Conservation (phyloP, 1,140 invertebrate species). For the Polypedilum pembai region DNA sequence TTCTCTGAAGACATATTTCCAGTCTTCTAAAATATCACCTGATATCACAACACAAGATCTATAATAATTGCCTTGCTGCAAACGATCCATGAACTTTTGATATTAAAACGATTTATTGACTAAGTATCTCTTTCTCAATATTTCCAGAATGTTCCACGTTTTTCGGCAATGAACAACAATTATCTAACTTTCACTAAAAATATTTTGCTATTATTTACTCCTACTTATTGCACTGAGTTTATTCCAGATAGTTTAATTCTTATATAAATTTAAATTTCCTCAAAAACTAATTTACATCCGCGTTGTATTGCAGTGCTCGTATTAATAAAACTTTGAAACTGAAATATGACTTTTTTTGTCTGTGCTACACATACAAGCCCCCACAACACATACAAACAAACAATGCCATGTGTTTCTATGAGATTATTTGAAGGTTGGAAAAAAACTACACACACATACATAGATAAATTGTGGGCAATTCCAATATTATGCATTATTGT, state of each 20-base stretch:
- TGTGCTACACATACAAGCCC: background rate
- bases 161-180: no score
- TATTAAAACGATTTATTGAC: background rate
- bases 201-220: no score
- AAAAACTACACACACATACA: background rate
- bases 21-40: conserved; percentile 26
- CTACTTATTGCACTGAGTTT: no score
- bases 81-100: background rate
- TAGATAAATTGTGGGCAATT: background rate
- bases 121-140: background rate
- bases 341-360: background rate
- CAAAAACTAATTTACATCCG: background rate
- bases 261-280: background rate
- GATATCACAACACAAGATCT: background rate
- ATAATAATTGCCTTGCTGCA: background rate
- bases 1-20: conserved; percentile 12
- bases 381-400: background rate
- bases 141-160: background rate
- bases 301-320: background rate
- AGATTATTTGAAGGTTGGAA: conserved; percentile 2
- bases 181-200: no score
- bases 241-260: no score
- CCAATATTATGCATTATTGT: no score
- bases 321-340: background rate
- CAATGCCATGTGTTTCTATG: background rate